These are phyloP conservation scores for Scaptomyza parva DNA, from an alignment of 2,888 invertebrate genomes.

Conservation along the genomic window DNA sequence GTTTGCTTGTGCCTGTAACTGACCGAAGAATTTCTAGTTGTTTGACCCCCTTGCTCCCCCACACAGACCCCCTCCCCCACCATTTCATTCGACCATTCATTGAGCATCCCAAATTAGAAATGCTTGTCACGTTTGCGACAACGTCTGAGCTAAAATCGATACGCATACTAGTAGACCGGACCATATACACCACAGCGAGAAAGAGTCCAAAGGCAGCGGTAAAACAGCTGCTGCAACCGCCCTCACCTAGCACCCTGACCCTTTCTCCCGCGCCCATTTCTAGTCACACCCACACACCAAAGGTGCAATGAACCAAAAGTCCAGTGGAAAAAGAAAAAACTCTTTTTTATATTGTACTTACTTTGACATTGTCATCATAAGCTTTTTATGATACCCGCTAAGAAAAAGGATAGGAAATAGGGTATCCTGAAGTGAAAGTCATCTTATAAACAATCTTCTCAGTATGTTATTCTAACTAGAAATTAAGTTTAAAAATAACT, in stretches of 20 bases:
- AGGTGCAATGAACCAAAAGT: slow-evolving; percentile 54
- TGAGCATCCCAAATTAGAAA: slow-evolving; percentile 42
- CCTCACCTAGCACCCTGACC: not conserved
- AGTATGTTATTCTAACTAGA: no score
- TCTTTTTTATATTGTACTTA: slow-evolving; percentile 31
- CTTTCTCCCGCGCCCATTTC: not conserved
- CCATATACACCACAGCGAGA: slow-evolving; percentile 26
- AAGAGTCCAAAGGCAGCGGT: slow-evolving; percentile 35
- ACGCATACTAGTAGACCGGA: slow-evolving; percentile 40
- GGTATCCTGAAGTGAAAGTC: not conserved
- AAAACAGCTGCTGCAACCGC: slow-evolving; percentile 45
- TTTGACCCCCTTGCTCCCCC: not conserved
- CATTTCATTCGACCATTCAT: not conserved
- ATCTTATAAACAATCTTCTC: no score
- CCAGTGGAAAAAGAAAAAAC: slow-evolving; percentile 22
- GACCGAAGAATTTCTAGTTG: slow-evolving; percentile 2
- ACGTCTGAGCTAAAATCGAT: slow-evolving; percentile 73
- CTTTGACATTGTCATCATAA: slow-evolving; percentile 20
- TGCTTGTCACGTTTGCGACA: slow-evolving; percentile 70
- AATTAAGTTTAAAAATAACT: no score
- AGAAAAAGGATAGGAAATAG: not conserved
- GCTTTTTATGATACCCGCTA: slow-evolving; percentile 6
- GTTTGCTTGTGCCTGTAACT: slow-evolving; percentile 1
- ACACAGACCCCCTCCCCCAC: not conserved
- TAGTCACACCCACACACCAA: not conserved